Conservation (phyloP, 2,113 vertebrate species). For the Caretta caretta region DNA sequence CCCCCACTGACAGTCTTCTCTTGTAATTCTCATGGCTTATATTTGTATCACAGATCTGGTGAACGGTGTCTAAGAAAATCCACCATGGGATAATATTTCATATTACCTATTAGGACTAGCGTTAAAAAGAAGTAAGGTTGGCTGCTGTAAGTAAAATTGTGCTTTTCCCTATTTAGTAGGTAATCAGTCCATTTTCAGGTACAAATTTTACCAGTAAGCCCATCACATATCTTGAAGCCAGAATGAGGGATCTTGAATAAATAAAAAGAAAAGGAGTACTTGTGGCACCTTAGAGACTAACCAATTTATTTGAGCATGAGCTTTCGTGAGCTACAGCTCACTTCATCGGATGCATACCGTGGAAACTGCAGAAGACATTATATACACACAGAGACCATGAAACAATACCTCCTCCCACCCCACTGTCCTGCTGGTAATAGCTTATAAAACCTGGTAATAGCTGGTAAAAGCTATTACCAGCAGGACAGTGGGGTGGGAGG, state of each 20-base stretch:
- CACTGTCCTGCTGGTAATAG: too few species aligned
- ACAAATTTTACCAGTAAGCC: background rate
- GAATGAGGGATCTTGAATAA: background rate
- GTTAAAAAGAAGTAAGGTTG: background rate
- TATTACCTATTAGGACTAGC: background rate
- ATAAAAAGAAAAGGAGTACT: background rate
- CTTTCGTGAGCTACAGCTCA: too few species aligned
- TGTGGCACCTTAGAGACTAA: too few species aligned
- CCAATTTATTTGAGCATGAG: too few species aligned
- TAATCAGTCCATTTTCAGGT: background rate
- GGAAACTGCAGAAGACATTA: too few species aligned
- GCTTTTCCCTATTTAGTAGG: background rate
- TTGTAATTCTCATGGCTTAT: background rate
- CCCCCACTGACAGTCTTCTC: background rate
- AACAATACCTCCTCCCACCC: too few species aligned
- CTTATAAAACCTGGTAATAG: too few species aligned
- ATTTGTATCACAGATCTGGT: background rate
- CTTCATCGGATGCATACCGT: too few species aligned
- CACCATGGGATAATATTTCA: background rate
- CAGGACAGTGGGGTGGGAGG: too few species aligned
- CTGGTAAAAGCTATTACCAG: too few species aligned
- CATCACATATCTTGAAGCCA: background rate
- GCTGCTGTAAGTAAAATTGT: background rate
- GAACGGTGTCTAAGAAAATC: background rate
- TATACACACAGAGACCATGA: too few species aligned